Conservation (phyloP, 2,797 vertebrate genomes). For the Cheirogaleus major region DNA sequence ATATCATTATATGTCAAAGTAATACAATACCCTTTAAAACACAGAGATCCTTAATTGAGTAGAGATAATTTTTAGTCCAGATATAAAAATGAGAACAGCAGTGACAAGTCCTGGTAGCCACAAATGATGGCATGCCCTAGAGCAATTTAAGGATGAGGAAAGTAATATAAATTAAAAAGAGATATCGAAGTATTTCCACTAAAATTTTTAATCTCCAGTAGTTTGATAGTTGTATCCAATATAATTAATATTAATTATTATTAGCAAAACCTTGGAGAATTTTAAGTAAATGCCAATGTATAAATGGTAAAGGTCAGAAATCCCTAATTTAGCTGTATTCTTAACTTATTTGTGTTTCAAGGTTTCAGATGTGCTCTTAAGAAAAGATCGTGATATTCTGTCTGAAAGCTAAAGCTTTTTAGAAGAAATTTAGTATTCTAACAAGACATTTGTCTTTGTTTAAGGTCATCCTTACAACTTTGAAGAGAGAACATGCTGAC, state of each 20-base stretch:
- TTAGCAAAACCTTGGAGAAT: background rate
- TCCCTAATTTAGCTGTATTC: background rate
- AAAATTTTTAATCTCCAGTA: background rate
- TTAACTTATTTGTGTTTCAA: slow-evolving; percentile 46
- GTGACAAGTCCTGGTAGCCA: background rate
- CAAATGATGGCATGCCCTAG: background rate
- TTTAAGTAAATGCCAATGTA: background rate
- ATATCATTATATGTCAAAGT: background rate
- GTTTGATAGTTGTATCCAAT: background rate
- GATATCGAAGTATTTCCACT: background rate
- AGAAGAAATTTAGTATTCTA: slow-evolving; percentile 64
- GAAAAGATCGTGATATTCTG: slow-evolving; percentile 22
- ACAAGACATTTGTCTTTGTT: slow-evolving; percentile 72
- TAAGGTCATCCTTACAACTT: slow-evolving; percentile 73
- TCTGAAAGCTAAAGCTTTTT: slow-evolving; percentile 25
- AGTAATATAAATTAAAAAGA: background rate
- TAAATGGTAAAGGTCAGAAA: background rate
- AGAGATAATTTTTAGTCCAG: background rate
- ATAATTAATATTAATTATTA: background rate
- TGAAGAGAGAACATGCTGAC: slow-evolving; percentile 68
- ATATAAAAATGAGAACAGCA: background rate
- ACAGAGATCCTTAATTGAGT: background rate
- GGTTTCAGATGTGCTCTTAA: background rate
- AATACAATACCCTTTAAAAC: background rate
- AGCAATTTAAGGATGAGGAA: background rate